phyloP scores from a whole-genome alignment of 1,140 invertebrate genomes.

The Melanaphis sacchari region DNA sequence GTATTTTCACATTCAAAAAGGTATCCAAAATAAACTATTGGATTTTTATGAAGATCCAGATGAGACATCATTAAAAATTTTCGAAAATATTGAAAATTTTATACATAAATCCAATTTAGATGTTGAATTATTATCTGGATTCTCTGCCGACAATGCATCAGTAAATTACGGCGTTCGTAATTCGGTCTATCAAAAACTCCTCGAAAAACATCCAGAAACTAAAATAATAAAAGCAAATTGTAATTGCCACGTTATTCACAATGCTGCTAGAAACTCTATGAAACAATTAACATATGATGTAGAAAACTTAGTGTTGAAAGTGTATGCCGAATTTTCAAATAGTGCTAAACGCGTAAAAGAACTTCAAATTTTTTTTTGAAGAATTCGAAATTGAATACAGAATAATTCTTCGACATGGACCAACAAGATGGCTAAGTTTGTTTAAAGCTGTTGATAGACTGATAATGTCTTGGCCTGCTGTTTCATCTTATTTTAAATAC shows the following conservation, averaged over 20 bases:
- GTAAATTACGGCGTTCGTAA: constrained; percentile 59
- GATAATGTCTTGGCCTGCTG: background rate
- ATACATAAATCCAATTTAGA: constrained; percentile 40
- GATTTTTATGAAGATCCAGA: constrained; percentile 60
- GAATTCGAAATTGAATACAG: background rate
- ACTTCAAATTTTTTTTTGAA: constrained; percentile 19
- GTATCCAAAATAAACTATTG: constrained; percentile 62
- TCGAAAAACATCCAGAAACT: constrained; percentile 48
- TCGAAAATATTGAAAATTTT: constrained; percentile 43
- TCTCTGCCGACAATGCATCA: constrained; percentile 59
- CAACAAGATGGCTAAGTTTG: background rate
- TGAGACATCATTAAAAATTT: constrained; percentile 59
- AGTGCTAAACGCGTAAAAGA: background rate
- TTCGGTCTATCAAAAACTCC: constrained; percentile 60
- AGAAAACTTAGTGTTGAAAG: background rate
- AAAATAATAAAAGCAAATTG: constrained; percentile 25
- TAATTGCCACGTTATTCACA: constrained; percentile 22
- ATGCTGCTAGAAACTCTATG: background rate
- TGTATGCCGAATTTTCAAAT: constrained; percentile 15
- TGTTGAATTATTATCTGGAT: constrained; percentile 57
- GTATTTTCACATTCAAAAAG: background rate
- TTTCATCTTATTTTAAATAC: constrained; percentile 25
- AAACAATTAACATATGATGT: constrained; percentile 14
- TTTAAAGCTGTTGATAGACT: background rate
- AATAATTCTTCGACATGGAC: constrained; percentile 9